Conservation (phyloP, 2,113 vertebrate genomes). For the Salvelinus alpinus region DNA sequence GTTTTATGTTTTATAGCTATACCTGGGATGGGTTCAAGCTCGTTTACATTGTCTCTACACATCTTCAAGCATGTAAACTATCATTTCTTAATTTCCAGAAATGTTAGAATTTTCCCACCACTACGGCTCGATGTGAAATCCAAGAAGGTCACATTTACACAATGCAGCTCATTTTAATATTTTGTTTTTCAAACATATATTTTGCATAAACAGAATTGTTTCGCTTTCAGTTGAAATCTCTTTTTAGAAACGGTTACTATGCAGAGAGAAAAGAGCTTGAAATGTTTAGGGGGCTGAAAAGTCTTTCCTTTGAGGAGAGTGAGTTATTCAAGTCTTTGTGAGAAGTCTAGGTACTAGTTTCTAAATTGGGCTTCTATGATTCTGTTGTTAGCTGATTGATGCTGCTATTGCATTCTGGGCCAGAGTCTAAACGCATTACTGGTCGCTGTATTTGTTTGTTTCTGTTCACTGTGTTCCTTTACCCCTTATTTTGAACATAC, state of each 20-base stretch:
- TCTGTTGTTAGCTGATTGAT: background rate
- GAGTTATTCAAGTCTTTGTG: too few species aligned
- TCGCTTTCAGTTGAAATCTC: background rate
- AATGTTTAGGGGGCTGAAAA: background rate
- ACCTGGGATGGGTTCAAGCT: too few species aligned
- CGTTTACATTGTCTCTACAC: conserved; percentile 61
- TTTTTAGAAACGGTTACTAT: background rate
- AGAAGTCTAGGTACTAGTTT: too few species aligned
- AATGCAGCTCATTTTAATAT: too few species aligned
- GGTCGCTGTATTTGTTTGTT: conserved; percentile 19
- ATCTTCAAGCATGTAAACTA: conserved; percentile 16
- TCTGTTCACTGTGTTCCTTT: conserved; percentile 57
- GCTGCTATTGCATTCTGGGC: conserved; percentile 19
- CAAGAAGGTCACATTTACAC: background rate
- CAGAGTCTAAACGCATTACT: conserved; percentile 28
- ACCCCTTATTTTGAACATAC: conserved; percentile 86
- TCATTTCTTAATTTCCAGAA: conserved; percentile 37
- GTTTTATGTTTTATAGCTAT: too few species aligned
- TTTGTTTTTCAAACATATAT: too few species aligned
- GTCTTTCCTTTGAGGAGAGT: too few species aligned
- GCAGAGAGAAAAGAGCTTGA: background rate
- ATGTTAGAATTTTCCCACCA: background rate
- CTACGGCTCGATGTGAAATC: background rate
- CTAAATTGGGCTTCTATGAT: too few species aligned
- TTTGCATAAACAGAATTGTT: too few species aligned